Conservation (phyloP, 2,113 vertebrate species). For the Odontesthes bonariensis region DNA sequence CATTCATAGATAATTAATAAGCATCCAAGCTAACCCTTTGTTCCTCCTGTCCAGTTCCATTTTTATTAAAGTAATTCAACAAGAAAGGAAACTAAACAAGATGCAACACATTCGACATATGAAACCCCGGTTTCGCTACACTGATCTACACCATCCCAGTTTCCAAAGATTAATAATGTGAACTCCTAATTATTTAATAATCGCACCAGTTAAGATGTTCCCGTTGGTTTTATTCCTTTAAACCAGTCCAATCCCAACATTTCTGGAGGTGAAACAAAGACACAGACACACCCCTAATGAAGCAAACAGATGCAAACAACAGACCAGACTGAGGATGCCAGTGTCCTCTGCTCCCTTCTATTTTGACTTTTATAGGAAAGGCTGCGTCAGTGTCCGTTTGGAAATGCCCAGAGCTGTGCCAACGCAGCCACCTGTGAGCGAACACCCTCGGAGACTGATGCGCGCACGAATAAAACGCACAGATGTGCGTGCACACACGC, state of each 20-base stretch:
- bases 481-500: neutral
- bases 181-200: neutral
- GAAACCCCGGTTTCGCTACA: too few species aligned
- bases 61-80: too few species aligned
- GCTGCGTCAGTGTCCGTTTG: constrained; percentile 66
- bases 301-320: constrained; percentile 54
- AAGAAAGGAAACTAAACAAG: too few species aligned
- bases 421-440: constrained; percentile 69
- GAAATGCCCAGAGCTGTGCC: constrained; percentile 61
- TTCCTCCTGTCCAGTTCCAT: too few species aligned
- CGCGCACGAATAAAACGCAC: constrained; percentile 52
- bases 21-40: too few species aligned
- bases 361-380: constrained; percentile 68
- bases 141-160: too few species aligned
- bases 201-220: too few species aligned
- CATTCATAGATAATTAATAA: too few species aligned
- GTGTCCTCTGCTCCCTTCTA: constrained; percentile 55
- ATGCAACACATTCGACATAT: too few species aligned
- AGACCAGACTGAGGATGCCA: constrained; percentile 40
- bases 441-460: constrained; percentile 35
- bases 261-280: neutral
- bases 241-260: neutral
- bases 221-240: neutral
- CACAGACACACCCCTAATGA: constrained; percentile 21
- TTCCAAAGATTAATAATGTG: too few species aligned